A percentile compares a stretch with the other conserved stretches of the same genome.
phyloP scores from a whole-genome alignment of 2,113 vertebrate genomes.

The Redunca redunca region DNA sequence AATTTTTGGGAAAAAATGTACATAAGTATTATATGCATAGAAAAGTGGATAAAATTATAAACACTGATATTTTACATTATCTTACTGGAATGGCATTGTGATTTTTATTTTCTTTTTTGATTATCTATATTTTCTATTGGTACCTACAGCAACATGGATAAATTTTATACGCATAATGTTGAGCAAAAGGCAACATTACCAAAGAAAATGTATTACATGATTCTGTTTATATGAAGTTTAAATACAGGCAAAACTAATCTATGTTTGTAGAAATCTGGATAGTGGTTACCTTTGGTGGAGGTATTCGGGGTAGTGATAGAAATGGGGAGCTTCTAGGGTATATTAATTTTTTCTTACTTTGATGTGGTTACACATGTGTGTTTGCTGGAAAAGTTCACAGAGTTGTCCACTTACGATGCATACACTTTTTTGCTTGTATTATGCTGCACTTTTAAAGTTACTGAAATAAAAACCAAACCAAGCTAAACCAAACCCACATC shows the following conservation, averaged over 20 bases:
- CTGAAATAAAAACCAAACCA: background rate
- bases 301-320: background rate
- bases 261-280: background rate
- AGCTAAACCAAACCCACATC: background rate
- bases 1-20: background rate
- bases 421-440: background rate
- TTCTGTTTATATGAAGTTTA: background rate
- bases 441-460: background rate
- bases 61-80: constrained; percentile 2
- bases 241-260: background rate
- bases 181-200: background rate
- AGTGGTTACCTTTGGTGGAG: background rate
- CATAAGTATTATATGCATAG: background rate
- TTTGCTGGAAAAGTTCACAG: background rate
- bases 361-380: background rate
- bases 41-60: background rate
- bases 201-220: background rate
- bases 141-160: background rate
- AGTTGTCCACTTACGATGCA: background rate
- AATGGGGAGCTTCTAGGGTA: background rate
- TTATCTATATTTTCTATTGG: background rate
- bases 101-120: constrained; percentile 27
- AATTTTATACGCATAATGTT: background rate
- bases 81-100: background rate
- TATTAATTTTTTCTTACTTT: background rate